phyloP scores from a whole-genome alignment of 2,888 invertebrate species.

The Drosophila paracracens region DNA sequence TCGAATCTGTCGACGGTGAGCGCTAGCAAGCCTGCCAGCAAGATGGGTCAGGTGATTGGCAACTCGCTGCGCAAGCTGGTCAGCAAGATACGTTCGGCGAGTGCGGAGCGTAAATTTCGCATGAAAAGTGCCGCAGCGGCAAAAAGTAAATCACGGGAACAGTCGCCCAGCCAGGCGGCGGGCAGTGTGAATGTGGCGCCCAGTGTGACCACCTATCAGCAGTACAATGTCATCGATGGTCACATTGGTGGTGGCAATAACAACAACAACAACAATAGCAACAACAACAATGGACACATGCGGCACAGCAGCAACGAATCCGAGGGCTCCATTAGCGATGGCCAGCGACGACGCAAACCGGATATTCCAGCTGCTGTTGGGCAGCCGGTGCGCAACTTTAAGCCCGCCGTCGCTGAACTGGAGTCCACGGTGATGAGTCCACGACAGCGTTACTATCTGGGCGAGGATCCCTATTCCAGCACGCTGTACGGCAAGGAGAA shows the following conservation, averaged over 20 bases:
- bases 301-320: constrained; percentile 68
- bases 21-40: constrained; percentile 82
- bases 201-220: constrained; percentile 83
- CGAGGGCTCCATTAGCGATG: constrained; percentile 57
- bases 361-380: neutral
- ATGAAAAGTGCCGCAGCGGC: constrained; percentile 84
- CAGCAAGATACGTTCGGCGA: constrained; percentile 92
- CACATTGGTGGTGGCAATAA: constrained; percentile 81
- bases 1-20: constrained; percentile 75
- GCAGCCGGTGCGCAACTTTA: constrained; percentile 35
- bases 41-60: constrained; percentile 88
- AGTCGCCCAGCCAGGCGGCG: constrained; percentile 85
- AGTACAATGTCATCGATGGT: constrained; percentile 85
- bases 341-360: constrained; percentile 35
- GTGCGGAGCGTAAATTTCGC: constrained; percentile 89
- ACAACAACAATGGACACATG: constrained; percentile 37
- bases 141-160: constrained; percentile 84
- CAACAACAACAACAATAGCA: constrained; percentile 32
- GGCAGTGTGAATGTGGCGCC: constrained; percentile 26
- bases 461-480: constrained; percentile 93
- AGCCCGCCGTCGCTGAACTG: constrained; percentile 47
- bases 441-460: constrained; percentile 92
- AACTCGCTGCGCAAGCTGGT: constrained; percentile 93
- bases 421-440: constrained; percentile 85
- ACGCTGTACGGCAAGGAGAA: constrained; percentile 94